Evolutionary conservation across 2,797 vertebrate genomes (phyloP).

Genomic region (Gallirallus australis): DNA sequence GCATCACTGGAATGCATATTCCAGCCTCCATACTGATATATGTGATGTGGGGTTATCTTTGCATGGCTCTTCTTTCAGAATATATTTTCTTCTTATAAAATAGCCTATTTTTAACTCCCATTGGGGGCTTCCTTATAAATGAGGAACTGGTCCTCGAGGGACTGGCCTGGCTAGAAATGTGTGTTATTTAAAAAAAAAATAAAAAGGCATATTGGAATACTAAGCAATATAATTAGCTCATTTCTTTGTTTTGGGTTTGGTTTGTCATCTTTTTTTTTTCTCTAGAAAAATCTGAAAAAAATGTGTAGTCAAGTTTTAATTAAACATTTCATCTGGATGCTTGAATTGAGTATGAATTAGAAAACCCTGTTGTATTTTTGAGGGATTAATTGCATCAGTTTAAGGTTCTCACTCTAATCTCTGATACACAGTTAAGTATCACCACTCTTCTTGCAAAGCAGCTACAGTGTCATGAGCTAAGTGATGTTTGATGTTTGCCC

Average conservation of each 20-base stretch:
- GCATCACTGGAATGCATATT: slow-evolving; percentile 21
- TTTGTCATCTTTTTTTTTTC: neutral
- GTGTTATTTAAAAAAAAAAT: slow-evolving; percentile 68
- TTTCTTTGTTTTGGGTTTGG: slow-evolving; percentile 37
- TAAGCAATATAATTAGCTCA: slow-evolving; percentile 74
- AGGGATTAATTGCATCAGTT: slow-evolving; percentile 31
- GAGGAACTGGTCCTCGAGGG: slow-evolving; percentile 75
- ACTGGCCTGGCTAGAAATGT: slow-evolving; percentile 73
- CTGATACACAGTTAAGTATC: neutral
- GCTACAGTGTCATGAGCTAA: neutral
- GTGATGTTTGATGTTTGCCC: neutral
- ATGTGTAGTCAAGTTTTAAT: slow-evolving; percentile 74
- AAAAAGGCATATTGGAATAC: slow-evolving; percentile 54
- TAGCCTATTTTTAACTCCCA: slow-evolving; percentile 69
- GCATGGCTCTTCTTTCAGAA: slow-evolving; percentile 51
- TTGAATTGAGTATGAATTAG: slow-evolving; percentile 58
- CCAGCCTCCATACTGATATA: slow-evolving; percentile 47
- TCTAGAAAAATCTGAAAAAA: slow-evolving; percentile 17
- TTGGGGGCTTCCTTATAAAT: slow-evolving; percentile 75
- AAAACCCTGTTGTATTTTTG: slow-evolving; percentile 26
- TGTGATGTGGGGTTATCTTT: slow-evolving; percentile 12
- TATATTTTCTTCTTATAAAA: slow-evolving; percentile 60
- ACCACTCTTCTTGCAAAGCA: neutral
- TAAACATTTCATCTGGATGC: slow-evolving; percentile 75
- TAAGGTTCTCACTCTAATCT: slow-evolving; percentile 1